phyloP scores from a whole-genome alignment of 2,113 vertebrate genomes.

The Bos taurus region DNA sequence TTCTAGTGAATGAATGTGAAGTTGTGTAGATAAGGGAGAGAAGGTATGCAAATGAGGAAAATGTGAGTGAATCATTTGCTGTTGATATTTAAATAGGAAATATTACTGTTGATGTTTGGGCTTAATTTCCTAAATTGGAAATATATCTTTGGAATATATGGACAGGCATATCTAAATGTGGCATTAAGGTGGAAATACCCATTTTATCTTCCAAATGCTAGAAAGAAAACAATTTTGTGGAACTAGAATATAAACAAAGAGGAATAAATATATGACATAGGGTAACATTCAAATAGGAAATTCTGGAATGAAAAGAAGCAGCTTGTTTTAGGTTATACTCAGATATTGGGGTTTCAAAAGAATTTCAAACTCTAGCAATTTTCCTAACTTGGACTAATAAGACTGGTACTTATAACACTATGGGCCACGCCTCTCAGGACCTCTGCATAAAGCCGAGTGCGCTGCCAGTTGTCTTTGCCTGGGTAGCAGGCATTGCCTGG shows the following conservation, averaged over 20 bases:
- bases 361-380: slow-evolving; percentile 1
- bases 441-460: background rate
- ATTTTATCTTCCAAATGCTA: background rate
- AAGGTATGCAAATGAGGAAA: background rate
- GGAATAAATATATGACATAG: background rate
- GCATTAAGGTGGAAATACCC: background rate
- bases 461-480: background rate
- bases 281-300: background rate
- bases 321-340: background rate
- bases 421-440: background rate
- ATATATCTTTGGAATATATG: background rate
- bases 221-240: background rate
- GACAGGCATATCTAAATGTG: background rate
- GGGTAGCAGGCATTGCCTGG: background rate
- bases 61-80: background rate
- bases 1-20: background rate
- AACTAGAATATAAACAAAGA: background rate
- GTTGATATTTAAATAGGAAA: background rate
- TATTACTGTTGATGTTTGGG: background rate
- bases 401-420: background rate
- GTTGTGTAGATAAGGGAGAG: background rate
- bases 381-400: slow-evolving; percentile 12
- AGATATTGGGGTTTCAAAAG: slow-evolving; percentile 1
- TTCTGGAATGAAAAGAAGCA: background rate
- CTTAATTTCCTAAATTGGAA: background rate